phyloP scores from a whole-genome alignment of 2,888 invertebrate genomes.

The Macrosoma leucophasiata region DNA sequence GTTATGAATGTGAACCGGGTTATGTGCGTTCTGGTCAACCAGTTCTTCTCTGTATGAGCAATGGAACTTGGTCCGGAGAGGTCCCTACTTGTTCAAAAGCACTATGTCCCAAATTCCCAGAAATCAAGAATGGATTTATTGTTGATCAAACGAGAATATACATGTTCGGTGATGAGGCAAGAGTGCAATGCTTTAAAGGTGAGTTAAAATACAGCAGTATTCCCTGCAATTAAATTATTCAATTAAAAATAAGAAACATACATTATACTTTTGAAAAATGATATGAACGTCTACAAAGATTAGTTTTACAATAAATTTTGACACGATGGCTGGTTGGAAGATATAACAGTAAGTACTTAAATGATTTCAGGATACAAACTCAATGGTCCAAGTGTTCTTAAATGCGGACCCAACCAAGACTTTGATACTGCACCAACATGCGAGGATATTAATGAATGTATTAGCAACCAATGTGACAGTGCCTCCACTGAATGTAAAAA shows the following conservation, averaged over 20 bases:
- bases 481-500: conserved; percentile 94
- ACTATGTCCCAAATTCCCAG: conserved; percentile 83
- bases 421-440: conserved; percentile 91
- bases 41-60: conserved; percentile 94
- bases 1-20: conserved; percentile 94
- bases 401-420: conserved; percentile 88
- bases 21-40: conserved; percentile 92
- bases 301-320: too few relatives aligned
- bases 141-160: conserved; percentile 86
- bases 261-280: too few relatives aligned
- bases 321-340: too few relatives aligned
- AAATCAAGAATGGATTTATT: conserved; percentile 90
- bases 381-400: conserved; percentile 87
- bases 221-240: not conserved
- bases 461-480: conserved; percentile 90
- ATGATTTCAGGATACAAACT: conserved; percentile 83
- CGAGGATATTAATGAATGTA: conserved; percentile 94
- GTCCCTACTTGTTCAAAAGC: conserved; percentile 91
- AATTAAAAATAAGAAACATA: too few relatives aligned
- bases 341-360: too few relatives aligned
- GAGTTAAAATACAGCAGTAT: conserved; percentile 17
- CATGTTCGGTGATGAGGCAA: conserved; percentile 91
- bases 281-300: too few relatives aligned
- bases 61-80: conserved; percentile 95
- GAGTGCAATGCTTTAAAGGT: conserved; percentile 91